Base-by-base conservation (phyloP, 2,113 vertebrate genomes). In the Ardeotis arabs region DNA sequence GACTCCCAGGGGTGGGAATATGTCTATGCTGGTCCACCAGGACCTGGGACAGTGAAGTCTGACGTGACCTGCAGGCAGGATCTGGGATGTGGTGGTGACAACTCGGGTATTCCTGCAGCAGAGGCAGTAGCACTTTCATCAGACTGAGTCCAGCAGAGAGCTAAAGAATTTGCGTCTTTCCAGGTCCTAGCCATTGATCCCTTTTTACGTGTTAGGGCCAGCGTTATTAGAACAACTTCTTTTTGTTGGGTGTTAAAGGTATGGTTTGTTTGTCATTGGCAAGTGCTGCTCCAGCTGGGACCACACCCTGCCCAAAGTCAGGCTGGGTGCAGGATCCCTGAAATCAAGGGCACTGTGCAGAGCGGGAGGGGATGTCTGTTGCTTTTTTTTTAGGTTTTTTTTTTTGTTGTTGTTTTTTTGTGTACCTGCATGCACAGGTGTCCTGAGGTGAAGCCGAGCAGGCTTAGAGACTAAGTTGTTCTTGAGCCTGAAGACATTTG, bases 401-500 rank as follows among this genome's bases (percentile, higher is more conserved):
- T 15, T 44, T 44, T 44, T 15, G 12, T 44, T 6, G 14, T 44
- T 39, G 39, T 33, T 29, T 75, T 75, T 89, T 73, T 4, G 4
- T 91, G 47, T 35, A 77, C 88, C 94, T 44, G 33, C 77, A 90
- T n/a, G 45, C 83, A 44, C 33, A 1, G 5, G 8, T 23, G 39
- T 84, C 68, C 82, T 9, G 3, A 17, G 70, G n/a, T 15, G 20
- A 70, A 67, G 85, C 86, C 0, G 3, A 58, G 59, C 60, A 29
- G 83, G 35, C 35, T 84, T 81, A 95, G 90, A 72, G 39, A 55
- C 28, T 62, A 75, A 45, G 64, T 91, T 88, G 78, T 87, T 94
- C 72, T 92, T 86, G 47, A 93, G 70, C 87, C 84, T 94, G 84
- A 84, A 91, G 67, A 84, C 73, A 52, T 94, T 94, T 90, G 58